Evolutionary conservation across 1,140 invertebrate species (phyloP), one percentile per base, ranked within the genome.

Genomic region (Pygmarrhopalites habei): DNA sequence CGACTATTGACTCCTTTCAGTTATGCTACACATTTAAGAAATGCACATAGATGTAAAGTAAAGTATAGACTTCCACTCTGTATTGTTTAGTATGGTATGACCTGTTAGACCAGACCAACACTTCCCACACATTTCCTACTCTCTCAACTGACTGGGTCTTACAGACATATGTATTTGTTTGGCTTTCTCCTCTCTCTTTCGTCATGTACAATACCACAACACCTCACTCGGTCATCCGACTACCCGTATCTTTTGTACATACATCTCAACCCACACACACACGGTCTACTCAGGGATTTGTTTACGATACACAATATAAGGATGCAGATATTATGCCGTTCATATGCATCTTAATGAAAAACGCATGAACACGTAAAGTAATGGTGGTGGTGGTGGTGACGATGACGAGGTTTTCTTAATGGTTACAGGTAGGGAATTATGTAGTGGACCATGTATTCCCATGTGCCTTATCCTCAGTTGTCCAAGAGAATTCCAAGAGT

Each of bases 401-500:
- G 46, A 21, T 49, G 46, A 49, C 46, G 23, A 49, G 7, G 7
- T 15, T 19, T 12, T 23, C 46, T 49, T 49, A 49, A 49, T 19
- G 46, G 46, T 49, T 49, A 49, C 7, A 49, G 46, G 46, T 49
- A 49, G 7, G 19, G 19, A 10, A 15, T 15, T 49, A 41, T 41
- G 39, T 41, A 49, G 5, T 49, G 12, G 7, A 21, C 7, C 12
- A 12, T 21, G 19, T 12, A 49, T 49, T 49, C 23, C 46, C 46
- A 49, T 49, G 46, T 49, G 46, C 46, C 19, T 23, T 23, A 49
- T 19, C 46, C 14, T 49, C 46, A 49, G 46, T 49, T 49, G 46
- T 15, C 46, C 23, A 19, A 12, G 10, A 23, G 46, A 49, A 19
- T 49, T 23, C 7, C 12, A 49, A 23, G 5, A 21, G 23, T 12